Conservation (phyloP, 1,140 invertebrate species). For the Sycophila sp. region DNA sequence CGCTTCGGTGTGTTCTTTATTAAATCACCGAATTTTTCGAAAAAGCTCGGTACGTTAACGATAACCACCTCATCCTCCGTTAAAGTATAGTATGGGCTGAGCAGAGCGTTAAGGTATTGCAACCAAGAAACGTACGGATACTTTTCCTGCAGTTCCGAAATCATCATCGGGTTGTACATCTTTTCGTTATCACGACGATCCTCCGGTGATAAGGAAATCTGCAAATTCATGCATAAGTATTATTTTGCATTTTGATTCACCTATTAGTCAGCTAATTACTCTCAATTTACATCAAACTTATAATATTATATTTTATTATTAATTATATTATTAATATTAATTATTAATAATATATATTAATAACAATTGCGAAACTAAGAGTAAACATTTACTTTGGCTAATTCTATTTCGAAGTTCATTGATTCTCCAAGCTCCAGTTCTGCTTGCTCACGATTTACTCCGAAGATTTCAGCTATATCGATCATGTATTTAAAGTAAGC, state of each 20-base stretch:
- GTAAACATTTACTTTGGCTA: slow-evolving; percentile 84
- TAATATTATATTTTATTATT: too few relatives aligned
- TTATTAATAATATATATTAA: neutral
- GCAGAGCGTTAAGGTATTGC: slow-evolving; percentile 80
- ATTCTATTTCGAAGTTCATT: slow-evolving; percentile 87
- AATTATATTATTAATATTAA: neutral
- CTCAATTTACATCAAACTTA: too few relatives aligned
- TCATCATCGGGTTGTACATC: slow-evolving; percentile 89
- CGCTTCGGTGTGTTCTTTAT: slow-evolving; percentile 70
- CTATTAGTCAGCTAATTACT: neutral
- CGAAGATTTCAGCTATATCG: slow-evolving; percentile 86
- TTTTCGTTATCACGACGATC: slow-evolving; percentile 88
- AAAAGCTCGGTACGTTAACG: slow-evolving; percentile 80
- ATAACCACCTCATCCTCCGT: slow-evolving; percentile 78
- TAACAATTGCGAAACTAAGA: neutral
- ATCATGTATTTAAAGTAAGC: slow-evolving; percentile 86
- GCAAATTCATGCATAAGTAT: neutral
- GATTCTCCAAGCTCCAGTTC: slow-evolving; percentile 81
- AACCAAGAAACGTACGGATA: slow-evolving; percentile 82
- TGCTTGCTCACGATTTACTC: slow-evolving; percentile 77
- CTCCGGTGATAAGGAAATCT: slow-evolving; percentile 89
- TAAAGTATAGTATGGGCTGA: slow-evolving; percentile 71
- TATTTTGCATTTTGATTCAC: neutral
- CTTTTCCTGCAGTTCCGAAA: slow-evolving; percentile 77
- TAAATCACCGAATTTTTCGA: slow-evolving; percentile 73